Evolutionary conservation across 1,140 invertebrate species (phyloP).

Genomic region (Phymorhynchus buccinoides): DNA sequence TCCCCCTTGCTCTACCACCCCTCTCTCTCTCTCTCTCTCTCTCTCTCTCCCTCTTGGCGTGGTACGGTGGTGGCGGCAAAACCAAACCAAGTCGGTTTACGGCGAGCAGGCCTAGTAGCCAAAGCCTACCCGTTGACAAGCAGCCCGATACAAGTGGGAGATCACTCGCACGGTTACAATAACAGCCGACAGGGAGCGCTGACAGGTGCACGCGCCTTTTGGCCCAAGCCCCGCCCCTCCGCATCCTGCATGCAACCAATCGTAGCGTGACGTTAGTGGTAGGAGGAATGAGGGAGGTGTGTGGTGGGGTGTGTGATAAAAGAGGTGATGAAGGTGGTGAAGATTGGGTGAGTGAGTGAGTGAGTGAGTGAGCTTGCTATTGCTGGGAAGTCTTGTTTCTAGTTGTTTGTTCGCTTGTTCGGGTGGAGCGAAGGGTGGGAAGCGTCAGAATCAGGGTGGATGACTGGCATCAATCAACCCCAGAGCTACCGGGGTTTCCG

Average conservation of each 20-base stretch:
- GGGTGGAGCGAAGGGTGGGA: background rate
- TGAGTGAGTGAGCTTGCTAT: background rate
- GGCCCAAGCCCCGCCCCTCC: conserved; percentile 27
- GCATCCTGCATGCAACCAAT: background rate
- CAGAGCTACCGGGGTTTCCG: no score
- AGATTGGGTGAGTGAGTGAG: background rate
- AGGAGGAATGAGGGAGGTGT: background rate
- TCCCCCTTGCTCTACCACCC: background rate
- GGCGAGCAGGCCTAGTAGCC: background rate
- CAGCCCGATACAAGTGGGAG: conserved; percentile 29
- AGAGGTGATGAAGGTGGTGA: background rate
- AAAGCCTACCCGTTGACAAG: conserved; percentile 23
- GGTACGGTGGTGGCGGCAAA: background rate
- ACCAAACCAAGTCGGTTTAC: background rate
- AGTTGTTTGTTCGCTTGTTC: background rate
- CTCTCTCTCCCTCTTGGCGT: background rate
- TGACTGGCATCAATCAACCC: no score
- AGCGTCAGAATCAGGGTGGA: background rate
- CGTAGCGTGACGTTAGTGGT: background rate
- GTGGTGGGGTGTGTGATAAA: no score
- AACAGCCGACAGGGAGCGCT: conserved; percentile 40
- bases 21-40: background rate
- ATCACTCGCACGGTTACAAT: conserved; percentile 38
- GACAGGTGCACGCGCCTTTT: conserved; percentile 39
- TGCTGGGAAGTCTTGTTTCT: background rate